Evolutionary conservation across 1,140 invertebrate species (phyloP).

Genomic region (Hyles euphorbiae): DNA sequence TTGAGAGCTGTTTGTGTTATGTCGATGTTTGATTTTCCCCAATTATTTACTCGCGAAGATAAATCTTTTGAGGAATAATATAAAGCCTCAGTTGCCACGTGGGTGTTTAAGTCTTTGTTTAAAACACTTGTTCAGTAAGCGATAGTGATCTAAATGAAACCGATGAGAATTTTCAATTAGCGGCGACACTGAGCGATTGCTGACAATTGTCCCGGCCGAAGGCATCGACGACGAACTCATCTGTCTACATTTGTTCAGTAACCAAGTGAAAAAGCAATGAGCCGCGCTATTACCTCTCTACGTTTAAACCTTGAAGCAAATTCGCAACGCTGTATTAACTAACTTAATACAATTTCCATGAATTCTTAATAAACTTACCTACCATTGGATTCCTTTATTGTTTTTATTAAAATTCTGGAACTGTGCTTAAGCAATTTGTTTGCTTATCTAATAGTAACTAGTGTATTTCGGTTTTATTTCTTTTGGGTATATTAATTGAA

Average conservation of each 20-base stretch:
- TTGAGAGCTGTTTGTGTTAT: neutral
- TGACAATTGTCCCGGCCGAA: constrained; percentile 61
- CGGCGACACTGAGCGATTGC: constrained; percentile 66
- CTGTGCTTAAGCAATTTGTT: too few relatives aligned
- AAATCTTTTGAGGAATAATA: neutral
- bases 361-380: too few relatives aligned
- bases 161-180: constrained; percentile 71
- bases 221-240: constrained; percentile 56
- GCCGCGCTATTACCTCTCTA: constrained; percentile 66
- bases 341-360: too few relatives aligned
- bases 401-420: too few relatives aligned
- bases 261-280: constrained; percentile 73
- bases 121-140: constrained; percentile 7
- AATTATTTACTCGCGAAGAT: neutral
- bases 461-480: too few relatives aligned
- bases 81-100: too few relatives aligned
- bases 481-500: too few relatives aligned
- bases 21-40: neutral
- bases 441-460: too few relatives aligned
- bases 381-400: too few relatives aligned
- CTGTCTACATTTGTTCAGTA: constrained; percentile 73
- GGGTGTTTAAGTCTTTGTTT: too few relatives aligned
- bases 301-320: constrained; percentile 57
- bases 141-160: constrained; percentile 68
- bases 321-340: constrained; percentile 20